Conservation (phyloP, 1,140 invertebrate species). For the Ylistrum balloti region DNA sequence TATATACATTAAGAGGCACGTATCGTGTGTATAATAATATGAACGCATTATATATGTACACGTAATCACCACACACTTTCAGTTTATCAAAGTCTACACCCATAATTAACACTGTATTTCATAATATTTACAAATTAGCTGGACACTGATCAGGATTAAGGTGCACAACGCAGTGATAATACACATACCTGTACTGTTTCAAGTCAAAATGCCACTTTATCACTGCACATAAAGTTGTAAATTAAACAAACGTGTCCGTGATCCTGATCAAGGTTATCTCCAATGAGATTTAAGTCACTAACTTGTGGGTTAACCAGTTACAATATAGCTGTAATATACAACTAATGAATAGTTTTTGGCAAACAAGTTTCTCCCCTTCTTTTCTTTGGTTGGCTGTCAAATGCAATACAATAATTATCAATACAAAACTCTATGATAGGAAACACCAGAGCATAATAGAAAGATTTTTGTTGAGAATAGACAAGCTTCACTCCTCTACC, state of each 20-base stretch:
- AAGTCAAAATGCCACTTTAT: neutral
- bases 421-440: neutral
- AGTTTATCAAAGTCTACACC: constrained; percentile 21
- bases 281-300: neutral
- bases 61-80: constrained; percentile 14
- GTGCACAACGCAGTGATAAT: neutral
- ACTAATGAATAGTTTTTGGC: neutral
- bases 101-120: neutral
- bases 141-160: neutral
- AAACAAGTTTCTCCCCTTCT: neutral
- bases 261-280: neutral
- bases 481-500: neutral
- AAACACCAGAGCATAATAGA: neutral
- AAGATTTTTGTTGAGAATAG: neutral
- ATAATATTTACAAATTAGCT: constrained; percentile 14
- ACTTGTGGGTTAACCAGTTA: too few species aligned
- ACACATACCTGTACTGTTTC: neutral
- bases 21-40: constrained; percentile 29
- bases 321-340: neutral
- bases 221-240: neutral
- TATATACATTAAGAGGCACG: constrained; percentile 18
- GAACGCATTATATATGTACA: constrained; percentile 30
- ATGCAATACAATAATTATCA: too few species aligned
- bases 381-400: constrained; percentile 18
- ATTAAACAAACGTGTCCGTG: neutral